phyloP scores from a whole-genome alignment of 1,140 invertebrate genomes.

The Zaprionus kolodkinae region DNA sequence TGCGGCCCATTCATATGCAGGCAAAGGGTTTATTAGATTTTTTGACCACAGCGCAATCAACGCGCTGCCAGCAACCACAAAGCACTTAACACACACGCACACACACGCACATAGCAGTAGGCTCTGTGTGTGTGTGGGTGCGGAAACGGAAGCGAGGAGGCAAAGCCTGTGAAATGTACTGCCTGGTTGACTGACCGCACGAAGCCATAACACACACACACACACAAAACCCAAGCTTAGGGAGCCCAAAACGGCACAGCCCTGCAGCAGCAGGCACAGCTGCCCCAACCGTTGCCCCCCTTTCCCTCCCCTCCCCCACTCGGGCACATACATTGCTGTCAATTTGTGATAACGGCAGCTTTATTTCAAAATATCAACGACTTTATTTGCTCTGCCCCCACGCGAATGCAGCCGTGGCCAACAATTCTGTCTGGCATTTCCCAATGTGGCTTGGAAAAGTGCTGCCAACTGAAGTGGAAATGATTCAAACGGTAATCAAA shows the following conservation, averaged over 20 bases:
- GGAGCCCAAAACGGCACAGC: constrained; percentile 15
- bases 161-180: constrained; percentile 45
- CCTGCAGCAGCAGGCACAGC: constrained; percentile 20
- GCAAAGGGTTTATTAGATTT: constrained; percentile 67
- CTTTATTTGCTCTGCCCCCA: constrained; percentile 44
- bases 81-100: constrained; percentile 52
- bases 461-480: constrained; percentile 19
- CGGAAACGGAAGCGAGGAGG: constrained; percentile 68
- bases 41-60: constrained; percentile 62
- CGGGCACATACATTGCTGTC: constrained; percentile 53
- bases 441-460: constrained; percentile 3
- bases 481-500: constrained; percentile 36
- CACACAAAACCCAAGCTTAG: neutral
- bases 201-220: constrained; percentile 53
- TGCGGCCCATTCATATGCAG: constrained; percentile 38
- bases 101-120: neutral
- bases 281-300: constrained; percentile 42
- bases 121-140: constrained; percentile 23
- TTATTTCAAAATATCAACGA: constrained; percentile 72
- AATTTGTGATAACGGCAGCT: constrained; percentile 74
- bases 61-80: constrained; percentile 61
- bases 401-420: constrained; percentile 16
- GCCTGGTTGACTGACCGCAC: constrained; percentile 63
- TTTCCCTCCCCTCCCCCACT: neutral
- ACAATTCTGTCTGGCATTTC: constrained; percentile 10